Conservation (phyloP, 2,797 vertebrate genomes). For the Crypturellus tataupa region DNA sequence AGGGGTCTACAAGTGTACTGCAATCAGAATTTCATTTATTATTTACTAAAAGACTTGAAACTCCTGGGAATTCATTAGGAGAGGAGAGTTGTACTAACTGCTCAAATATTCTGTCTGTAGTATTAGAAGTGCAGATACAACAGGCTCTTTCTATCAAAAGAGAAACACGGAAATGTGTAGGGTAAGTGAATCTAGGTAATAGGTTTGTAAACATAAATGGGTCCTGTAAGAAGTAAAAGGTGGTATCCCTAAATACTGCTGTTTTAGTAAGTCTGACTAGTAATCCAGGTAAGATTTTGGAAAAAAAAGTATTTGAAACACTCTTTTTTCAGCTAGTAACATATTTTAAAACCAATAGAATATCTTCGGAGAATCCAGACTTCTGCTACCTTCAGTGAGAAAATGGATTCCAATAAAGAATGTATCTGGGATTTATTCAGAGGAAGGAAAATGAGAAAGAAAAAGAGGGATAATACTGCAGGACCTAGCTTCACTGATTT, state of each 20-base stretch:
- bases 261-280: neutral
- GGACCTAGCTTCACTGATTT: slow-evolving; percentile 27
- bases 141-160: slow-evolving; percentile 25
- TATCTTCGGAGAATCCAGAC: neutral
- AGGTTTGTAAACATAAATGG: slow-evolving; percentile 48
- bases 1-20: neutral
- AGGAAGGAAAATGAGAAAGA: neutral
- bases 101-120: slow-evolving; percentile 55
- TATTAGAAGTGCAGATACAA: neutral
- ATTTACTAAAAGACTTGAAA: slow-evolving; percentile 58
- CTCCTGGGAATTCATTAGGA: slow-evolving; percentile 53
- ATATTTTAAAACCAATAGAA: neutral
- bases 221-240: neutral
- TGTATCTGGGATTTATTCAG: neutral
- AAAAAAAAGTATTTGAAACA: neutral
- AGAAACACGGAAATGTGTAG: slow-evolving; percentile 2
- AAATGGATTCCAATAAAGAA: neutral
- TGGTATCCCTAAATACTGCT: neutral
- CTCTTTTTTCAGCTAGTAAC: slow-evolving; percentile 1
- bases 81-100: slow-evolving; percentile 2
- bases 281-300: neutral
- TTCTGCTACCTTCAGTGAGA: neutral
- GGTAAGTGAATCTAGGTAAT: neutral
- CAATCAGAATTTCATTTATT: slow-evolving; percentile 57
- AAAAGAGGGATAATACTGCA: neutral